Percentiles rank a stretch among this genome's conserved stretches.
Conservation (phyloP, 1,140 invertebrate species). For the Drosophila pseudoobscura region DNA sequence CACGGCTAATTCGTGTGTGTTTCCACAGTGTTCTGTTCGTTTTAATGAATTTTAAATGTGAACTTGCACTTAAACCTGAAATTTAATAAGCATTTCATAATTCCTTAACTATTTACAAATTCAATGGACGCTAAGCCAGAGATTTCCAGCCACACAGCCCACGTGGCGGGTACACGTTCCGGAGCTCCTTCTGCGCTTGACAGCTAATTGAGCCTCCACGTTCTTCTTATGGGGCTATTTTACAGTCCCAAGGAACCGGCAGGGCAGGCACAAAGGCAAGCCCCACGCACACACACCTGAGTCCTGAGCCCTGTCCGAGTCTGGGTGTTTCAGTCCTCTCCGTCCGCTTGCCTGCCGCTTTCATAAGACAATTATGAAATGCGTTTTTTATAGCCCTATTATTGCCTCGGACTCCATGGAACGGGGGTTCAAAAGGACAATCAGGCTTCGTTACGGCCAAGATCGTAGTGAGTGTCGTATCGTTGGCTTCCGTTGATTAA, state of each 20-base stretch:
- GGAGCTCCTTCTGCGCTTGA: constrained; percentile 48
- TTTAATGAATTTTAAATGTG: constrained; percentile 78
- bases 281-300: constrained; percentile 44
- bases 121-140: constrained; percentile 28
- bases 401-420: constrained; percentile 28
- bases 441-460: constrained; percentile 49
- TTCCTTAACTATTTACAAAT: constrained; percentile 57
- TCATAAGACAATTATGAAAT: constrained; percentile 78
- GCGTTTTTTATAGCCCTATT: constrained; percentile 75
- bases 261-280: constrained; percentile 46
- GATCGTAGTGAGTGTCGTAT: constrained; percentile 31
- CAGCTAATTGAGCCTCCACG: constrained; percentile 67
- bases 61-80: constrained; percentile 25
- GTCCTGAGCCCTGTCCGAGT: constrained; percentile 18
- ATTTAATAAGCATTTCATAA: constrained; percentile 61
- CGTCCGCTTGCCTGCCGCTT: constrained; percentile 13
- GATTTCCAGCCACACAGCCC: constrained; percentile 1
- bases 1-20: constrained; percentile 48
- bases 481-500: constrained; percentile 42
- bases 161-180: not conserved
- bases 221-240: constrained; percentile 60
- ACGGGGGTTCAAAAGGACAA: constrained; percentile 10
- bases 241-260: constrained; percentile 44
- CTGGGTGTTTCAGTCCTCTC: constrained; percentile 11
- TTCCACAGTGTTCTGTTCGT: constrained; percentile 31